Base-by-base conservation (phyloP, 1,140 invertebrate species). In the Megalonaias nervosa region DNA sequence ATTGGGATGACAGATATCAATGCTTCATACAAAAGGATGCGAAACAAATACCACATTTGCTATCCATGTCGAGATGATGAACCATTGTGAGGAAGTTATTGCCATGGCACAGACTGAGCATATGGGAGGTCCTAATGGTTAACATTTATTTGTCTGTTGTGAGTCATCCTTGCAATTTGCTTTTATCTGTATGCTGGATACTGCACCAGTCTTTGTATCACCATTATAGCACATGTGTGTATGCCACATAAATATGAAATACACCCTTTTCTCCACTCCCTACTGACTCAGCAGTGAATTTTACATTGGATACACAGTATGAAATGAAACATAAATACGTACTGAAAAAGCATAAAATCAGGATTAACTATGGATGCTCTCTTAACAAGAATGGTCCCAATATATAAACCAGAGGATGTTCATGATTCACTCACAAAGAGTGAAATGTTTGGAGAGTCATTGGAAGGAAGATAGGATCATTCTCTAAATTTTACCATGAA, bases 61-160 rank as follows among this genome's bases (percentile, higher is more conserved):
- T 38, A 13, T 72, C 19, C 70, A 72, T 23, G 59, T 26, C 16
- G 31, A 72, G 14, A 72, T 72, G 70, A 72, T 72, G 70, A 26
- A 23, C 4, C 60, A 72, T 55, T 72, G 70, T 56, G 61, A 64
- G 16, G 15, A 59, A 31, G 60, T 72, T 14, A 38, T 72, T 48
- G 59, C 70, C 16, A 38, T 71, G 13, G 59, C 70, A 38, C 31
- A 62, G 19, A 5, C 60, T 38, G 70, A 72, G 2, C n/a, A 61
- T 38, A 21, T 64, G 9, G 59, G 70, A 5, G 70, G 70, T 48
- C 16, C 48, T 21, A 23, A 62, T 62, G 70, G 70, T 17, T 64
- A 64, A 23, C 16, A 12, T 1, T 38, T 72, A n/a, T n/a, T 72
- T 15, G 23, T n/a, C 21, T 19, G 60, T 26, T 17, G 59, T 72